These are phyloP conservation scores for Zaprionus bogoriensis DNA, from an alignment of 2,888 invertebrate species.

Conservation along the genomic window DNA sequence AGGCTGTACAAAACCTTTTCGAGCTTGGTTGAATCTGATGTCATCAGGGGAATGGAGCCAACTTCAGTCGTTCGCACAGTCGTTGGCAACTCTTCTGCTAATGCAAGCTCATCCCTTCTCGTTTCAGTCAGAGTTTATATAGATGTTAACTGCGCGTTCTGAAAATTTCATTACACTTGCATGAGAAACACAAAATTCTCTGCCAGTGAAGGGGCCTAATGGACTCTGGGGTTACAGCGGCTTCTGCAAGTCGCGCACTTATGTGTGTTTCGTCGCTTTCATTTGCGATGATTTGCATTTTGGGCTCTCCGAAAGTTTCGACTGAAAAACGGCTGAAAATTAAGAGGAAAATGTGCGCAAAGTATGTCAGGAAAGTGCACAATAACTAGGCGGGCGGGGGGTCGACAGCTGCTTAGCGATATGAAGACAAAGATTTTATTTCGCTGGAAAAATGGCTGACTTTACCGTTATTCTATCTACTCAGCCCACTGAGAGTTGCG, in stretches of 20 bases:
- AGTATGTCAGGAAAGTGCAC: not conserved
- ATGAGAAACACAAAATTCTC: not conserved
- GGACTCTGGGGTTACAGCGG: too few relatives aligned
- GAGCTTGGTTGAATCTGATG: slow-evolving; percentile 29
- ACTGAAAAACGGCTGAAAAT: not conserved
- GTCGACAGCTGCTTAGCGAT: not conserved
- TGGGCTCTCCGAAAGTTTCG: not conserved
- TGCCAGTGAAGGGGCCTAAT: not conserved
- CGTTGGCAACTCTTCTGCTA: too few relatives aligned
- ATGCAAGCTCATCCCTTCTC: not conserved
- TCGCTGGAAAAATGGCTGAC: not conserved
- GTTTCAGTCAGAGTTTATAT: not conserved
- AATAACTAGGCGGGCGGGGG: not conserved
- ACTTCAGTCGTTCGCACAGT: too few relatives aligned
- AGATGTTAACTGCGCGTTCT: not conserved
- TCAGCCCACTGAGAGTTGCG: too few relatives aligned
- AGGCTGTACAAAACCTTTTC: slow-evolving; percentile 5
- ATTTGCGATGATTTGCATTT: not conserved
- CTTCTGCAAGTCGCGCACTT: too few relatives aligned
- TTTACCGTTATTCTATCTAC: too few relatives aligned
- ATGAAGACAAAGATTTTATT: not conserved
- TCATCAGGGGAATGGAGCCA: slow-evolving; percentile 21
- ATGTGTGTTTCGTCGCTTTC: too few relatives aligned
- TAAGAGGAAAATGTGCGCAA: too few relatives aligned
- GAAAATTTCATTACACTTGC: not conserved